Conservation (phyloP, 2,113 vertebrate genomes). For the Hemiprocne comata region DNA sequence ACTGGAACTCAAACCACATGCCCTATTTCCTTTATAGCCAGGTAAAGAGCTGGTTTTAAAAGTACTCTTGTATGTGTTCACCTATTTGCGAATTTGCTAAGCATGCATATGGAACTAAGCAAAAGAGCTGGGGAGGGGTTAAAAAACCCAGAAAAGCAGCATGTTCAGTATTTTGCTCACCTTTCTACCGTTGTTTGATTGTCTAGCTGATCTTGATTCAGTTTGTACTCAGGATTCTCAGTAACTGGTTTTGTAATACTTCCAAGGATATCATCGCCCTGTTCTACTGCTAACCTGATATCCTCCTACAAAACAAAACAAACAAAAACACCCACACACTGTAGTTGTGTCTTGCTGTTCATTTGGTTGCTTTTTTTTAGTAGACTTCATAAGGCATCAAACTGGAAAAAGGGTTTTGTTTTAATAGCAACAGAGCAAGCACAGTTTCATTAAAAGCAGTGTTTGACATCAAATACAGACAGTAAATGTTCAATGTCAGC, state of each 20-base stretch:
- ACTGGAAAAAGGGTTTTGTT: background rate
- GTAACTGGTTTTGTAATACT: slow-evolving; percentile 85
- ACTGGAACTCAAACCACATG: background rate
- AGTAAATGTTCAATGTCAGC: background rate
- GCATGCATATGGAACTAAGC: background rate
- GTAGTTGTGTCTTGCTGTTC: background rate
- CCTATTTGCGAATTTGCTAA: background rate
- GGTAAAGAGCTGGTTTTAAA: background rate
- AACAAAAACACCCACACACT: accelerated
- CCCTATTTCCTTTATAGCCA: background rate
- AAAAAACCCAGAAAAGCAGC: background rate
- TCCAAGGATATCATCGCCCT: slow-evolving; percentile 84
- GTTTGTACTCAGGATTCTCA: slow-evolving; percentile 81
- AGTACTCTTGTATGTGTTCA: background rate
- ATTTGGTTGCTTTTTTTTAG: background rate
- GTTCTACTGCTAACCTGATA: slow-evolving; percentile 81
- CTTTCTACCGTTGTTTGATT: slow-evolving; percentile 91
- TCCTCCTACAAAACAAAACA: slow-evolving; percentile 79
- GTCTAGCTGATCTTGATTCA: slow-evolving; percentile 93
- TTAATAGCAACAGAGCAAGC: background rate
- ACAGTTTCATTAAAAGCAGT: background rate
- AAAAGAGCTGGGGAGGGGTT: background rate
- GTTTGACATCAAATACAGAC: background rate
- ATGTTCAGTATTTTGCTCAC: slow-evolving; percentile 56
- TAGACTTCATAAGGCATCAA: background rate